A percentile compares a stretch with the other conserved stretches of the same genome.
phyloP scores from a whole-genome alignment of 2,888 invertebrate species.

The Lacanobia oleracea region DNA sequence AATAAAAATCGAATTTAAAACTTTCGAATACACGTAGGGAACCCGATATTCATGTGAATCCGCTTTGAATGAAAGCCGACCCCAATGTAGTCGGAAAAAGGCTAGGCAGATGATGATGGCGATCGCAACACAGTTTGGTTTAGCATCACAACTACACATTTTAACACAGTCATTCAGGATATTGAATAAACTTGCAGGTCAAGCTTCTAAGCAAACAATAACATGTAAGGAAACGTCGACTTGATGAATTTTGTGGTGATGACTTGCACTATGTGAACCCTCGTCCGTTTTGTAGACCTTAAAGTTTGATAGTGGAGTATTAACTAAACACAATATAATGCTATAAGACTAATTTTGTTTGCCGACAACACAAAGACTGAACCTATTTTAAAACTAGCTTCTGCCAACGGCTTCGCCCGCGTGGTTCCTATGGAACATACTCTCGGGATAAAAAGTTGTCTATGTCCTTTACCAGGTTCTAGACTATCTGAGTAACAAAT shows the following conservation, averaged over 20 bases:
- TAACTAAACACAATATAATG: background rate
- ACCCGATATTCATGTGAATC: too few relatives aligned
- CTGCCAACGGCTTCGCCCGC: too few relatives aligned
- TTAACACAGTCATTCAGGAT: background rate
- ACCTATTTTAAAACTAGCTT: background rate
- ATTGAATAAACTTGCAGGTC: background rate
- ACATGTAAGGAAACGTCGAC: slow-evolving; percentile 9
- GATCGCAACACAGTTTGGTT: too few relatives aligned
- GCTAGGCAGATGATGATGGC: too few relatives aligned
- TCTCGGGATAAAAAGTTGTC: too few relatives aligned
- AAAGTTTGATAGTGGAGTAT: background rate
- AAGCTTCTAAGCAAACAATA: slow-evolving; percentile 21
- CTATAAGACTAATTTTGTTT: background rate
- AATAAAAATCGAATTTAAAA: too few relatives aligned
- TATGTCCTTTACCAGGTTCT: too few relatives aligned
- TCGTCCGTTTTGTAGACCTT: slow-evolving; percentile 6
- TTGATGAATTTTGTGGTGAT: slow-evolving; percentile 29
- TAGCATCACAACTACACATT: background rate
- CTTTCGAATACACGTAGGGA: too few relatives aligned
- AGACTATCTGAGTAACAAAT: too few relatives aligned
- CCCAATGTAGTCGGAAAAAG: too few relatives aligned
- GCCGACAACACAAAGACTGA: background rate
- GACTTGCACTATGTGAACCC: slow-evolving; percentile 37
- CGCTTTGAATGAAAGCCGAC: too few relatives aligned
- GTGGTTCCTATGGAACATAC: too few relatives aligned